Evolutionary conservation across 2,797 vertebrate genomes (phyloP).

Genomic region (Argyrosomus regius): DNA sequence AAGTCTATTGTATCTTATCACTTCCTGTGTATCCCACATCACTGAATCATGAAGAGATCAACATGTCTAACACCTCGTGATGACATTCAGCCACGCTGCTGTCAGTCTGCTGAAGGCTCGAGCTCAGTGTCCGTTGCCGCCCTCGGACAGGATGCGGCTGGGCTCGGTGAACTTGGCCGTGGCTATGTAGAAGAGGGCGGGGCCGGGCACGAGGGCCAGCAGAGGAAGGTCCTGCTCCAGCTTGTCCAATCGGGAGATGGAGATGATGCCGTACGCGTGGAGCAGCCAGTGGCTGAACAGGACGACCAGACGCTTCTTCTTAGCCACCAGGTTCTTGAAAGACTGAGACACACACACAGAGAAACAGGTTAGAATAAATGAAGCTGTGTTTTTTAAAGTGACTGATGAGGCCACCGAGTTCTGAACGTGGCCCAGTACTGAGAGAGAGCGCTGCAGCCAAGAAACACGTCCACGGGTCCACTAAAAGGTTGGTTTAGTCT

Average conservation of each 20-base stretch:
- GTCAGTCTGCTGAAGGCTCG: background rate
- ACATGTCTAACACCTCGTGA: background rate
- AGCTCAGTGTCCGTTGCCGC: constrained; percentile 91
- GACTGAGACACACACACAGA: constrained; percentile 80
- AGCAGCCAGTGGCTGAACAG: constrained; percentile 98
- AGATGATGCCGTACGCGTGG: constrained; percentile 97
- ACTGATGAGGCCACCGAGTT: too few species aligned
- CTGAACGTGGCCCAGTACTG: too few species aligned
- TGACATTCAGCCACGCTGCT: background rate
- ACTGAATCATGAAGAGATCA: background rate
- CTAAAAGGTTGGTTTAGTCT: too few species aligned
- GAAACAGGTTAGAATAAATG: background rate
- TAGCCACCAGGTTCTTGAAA: constrained; percentile 93
- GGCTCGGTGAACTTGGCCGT: constrained; percentile 97
- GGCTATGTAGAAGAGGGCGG: constrained; percentile 95
- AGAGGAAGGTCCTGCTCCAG: constrained; percentile 94
- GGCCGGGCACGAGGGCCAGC: constrained; percentile 93
- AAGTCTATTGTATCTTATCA: too few species aligned
- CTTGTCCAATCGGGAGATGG: constrained; percentile 95
- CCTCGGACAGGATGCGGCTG: constrained; percentile 93
- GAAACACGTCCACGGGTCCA: too few species aligned
- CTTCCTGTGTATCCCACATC: too few species aligned
- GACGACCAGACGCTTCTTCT: constrained; percentile 97
- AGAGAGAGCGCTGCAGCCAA: too few species aligned
- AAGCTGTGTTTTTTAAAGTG: too few species aligned